Evolutionary conservation across 2,888 invertebrate species (phyloP).

Genomic region (Tetragnatha montana): DNA sequence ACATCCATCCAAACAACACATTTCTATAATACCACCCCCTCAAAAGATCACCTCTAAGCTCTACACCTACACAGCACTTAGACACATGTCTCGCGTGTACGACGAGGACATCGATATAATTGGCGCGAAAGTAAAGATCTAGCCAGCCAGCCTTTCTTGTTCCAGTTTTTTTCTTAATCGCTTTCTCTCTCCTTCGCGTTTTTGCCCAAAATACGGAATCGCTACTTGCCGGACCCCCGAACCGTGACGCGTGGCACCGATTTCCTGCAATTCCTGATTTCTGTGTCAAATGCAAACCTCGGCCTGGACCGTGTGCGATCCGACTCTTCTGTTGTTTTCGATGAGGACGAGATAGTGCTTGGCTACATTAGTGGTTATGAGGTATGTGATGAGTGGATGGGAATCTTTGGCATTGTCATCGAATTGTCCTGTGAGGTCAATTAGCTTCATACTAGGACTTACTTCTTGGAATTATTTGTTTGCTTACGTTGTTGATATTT

Average conservation of each 20-base stretch:
- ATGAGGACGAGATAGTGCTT: neutral
- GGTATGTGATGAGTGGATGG: neutral
- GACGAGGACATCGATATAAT: constrained; percentile 45
- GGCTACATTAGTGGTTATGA: constrained; percentile 2
- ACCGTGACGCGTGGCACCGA: constrained; percentile 58
- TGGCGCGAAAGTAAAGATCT: constrained; percentile 45
- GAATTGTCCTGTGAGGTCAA: too few species aligned
- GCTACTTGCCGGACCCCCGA: constrained; percentile 16
- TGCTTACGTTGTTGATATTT: too few species aligned
- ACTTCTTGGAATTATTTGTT: too few species aligned
- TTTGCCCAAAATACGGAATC: constrained; percentile 61
- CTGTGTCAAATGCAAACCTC: neutral
- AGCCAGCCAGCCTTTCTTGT: constrained; percentile 21
- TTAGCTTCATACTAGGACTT: too few species aligned
- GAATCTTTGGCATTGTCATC: too few species aligned
- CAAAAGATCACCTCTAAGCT: neutral
- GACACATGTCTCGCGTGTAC: neutral
- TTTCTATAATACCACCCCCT: too few species aligned
- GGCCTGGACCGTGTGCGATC: neutral
- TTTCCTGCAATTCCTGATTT: constrained; percentile 6
- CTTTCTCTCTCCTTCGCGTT: constrained; percentile 24
- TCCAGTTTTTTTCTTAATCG: constrained; percentile 43
- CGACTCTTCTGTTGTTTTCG: neutral
- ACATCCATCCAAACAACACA: too few species aligned
- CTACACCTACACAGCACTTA: constrained; percentile 17